phyloP scores from a whole-genome alignment of 2,888 invertebrate genomes.

The Bellardia bayeri region DNA sequence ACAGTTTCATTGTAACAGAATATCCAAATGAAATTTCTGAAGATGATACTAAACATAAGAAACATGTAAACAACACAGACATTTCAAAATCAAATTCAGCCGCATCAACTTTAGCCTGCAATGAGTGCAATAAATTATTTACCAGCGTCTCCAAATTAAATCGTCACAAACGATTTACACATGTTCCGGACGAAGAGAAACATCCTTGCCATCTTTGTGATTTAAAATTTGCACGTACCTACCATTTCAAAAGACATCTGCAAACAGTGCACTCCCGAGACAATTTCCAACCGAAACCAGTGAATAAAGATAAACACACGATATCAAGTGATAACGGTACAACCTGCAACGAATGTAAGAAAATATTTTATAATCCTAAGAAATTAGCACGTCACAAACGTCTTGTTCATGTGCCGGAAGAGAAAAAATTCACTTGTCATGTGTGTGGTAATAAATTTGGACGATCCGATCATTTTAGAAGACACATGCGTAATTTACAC shows the following conservation, averaged over 20 bases:
- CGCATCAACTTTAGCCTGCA: background rate
- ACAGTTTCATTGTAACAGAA: too few relatives aligned
- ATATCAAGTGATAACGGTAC: background rate
- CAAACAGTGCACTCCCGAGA: background rate
- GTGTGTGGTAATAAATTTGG: slow-evolving; percentile 17
- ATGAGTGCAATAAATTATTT: slow-evolving; percentile 6
- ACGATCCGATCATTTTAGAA: background rate
- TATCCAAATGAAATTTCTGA: too few relatives aligned
- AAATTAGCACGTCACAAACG: slow-evolving; percentile 19
- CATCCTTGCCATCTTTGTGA: background rate
- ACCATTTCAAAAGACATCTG: background rate
- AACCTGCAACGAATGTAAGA: slow-evolving; percentile 10
- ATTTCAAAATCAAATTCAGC: background rate
- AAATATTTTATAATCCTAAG: background rate
- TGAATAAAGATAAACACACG: background rate
- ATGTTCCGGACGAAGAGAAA: background rate
- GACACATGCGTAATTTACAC: slow-evolving; percentile 6
- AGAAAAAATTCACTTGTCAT: slow-evolving; percentile 10
- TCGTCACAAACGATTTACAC: background rate
- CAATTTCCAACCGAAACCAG: background rate
- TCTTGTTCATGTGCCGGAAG: slow-evolving; percentile 21
- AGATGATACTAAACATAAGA: background rate
- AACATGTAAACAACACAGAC: background rate
- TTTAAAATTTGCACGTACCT: background rate
- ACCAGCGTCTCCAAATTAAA: background rate